These are phyloP conservation scores for Drosophila trapezifrons DNA, from an alignment of 1,140 invertebrate genomes.

Conservation along the genomic window DNA sequence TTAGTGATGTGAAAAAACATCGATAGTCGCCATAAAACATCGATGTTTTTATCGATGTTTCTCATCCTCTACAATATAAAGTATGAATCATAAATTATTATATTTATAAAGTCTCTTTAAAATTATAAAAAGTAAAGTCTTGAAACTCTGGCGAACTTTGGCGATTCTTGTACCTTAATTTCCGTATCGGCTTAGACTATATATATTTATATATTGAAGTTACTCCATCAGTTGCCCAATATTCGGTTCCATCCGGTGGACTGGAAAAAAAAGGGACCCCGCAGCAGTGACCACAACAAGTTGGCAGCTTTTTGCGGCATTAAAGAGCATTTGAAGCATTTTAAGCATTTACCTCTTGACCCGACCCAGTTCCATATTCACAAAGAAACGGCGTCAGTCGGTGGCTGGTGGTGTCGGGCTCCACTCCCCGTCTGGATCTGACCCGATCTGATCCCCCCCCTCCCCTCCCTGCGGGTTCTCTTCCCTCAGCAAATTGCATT, in stretches of 20 bases:
- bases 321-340: slow-evolving; percentile 41
- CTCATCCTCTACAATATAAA: too few species aligned
- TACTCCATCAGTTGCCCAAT: slow-evolving; percentile 24
- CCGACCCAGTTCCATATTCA: slow-evolving; percentile 65
- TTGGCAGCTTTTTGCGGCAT: slow-evolving; percentile 20
- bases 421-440: slow-evolving; percentile 16
- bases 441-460: background rate
- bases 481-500: slow-evolving; percentile 37
- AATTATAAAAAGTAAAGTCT: too few species aligned
- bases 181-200: background rate
- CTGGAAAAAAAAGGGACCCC: background rate
- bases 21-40: too few species aligned
- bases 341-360: slow-evolving; percentile 45
- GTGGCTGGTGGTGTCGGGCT: background rate
- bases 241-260: slow-evolving; percentile 7
- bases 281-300: slow-evolving; percentile 28
- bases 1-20: too few species aligned
- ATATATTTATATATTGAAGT: background rate
- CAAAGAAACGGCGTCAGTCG: slow-evolving; percentile 40
- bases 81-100: too few species aligned
- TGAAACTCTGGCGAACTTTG: too few species aligned
- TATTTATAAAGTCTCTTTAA: too few species aligned
- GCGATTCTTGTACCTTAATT: background rate
- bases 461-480: background rate
- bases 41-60: too few species aligned